Conservation (phyloP, 2,113 vertebrate species). For the Fulmarus glacialis region DNA sequence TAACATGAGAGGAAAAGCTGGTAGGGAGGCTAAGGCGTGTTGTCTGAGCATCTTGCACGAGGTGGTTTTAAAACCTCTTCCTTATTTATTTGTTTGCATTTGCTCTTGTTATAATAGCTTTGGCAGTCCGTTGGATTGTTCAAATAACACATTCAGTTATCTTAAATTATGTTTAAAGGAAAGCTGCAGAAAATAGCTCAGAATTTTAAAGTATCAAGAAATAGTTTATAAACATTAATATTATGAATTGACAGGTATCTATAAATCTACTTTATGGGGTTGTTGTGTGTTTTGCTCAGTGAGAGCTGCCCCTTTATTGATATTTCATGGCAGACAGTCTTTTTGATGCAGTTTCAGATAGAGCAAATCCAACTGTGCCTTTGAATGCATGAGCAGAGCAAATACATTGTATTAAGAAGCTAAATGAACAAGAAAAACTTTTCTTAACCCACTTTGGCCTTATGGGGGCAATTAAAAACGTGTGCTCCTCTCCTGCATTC, state of each 20-base stretch:
- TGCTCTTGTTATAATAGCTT: background rate
- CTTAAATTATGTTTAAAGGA: background rate
- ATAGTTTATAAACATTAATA: background rate
- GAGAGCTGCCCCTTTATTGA: background rate
- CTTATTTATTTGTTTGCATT: slow-evolving; percentile 42
- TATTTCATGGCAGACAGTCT: background rate
- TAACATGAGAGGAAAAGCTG: background rate
- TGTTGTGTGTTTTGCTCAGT: background rate
- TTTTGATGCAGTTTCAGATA: background rate
- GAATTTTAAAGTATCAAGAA: background rate
- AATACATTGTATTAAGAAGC: background rate
- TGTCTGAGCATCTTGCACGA: background rate
- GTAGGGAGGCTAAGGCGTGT: background rate
- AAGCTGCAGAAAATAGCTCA: background rate
- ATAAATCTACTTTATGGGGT: background rate
- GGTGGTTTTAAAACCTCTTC: slow-evolving; percentile 1
- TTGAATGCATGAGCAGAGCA: background rate
- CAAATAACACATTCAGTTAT: background rate
- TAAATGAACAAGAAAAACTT: background rate
- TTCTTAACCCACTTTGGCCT: background rate
- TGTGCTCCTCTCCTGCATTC: background rate
- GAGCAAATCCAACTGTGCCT: background rate
- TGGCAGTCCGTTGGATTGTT: background rate
- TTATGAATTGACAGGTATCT: background rate
- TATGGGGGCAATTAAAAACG: background rate